A percentile compares a stretch with the other conserved stretches of the same genome.
Evolutionary conservation across 2,888 invertebrate genomes (phyloP).

Genomic region (Syrista parreyssii): DNA sequence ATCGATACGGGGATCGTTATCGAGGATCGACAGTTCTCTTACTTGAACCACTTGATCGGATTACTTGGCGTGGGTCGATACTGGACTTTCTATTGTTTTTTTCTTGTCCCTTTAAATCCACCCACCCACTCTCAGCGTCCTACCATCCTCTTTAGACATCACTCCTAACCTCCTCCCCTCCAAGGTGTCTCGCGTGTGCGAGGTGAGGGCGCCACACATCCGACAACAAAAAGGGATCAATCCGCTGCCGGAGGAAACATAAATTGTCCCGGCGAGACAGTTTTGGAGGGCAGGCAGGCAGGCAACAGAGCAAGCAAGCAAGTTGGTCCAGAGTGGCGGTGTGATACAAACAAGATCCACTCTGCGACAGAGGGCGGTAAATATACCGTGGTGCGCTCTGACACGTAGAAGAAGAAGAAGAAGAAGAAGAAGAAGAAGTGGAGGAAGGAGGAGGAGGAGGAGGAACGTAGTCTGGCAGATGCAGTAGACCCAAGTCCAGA

Average conservation of each 20-base stretch:
- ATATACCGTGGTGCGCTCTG: conserved; percentile 42
- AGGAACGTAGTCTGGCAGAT: background rate
- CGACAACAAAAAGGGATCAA: conserved; percentile 62
- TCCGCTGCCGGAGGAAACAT: conserved; percentile 60
- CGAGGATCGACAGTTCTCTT: background rate
- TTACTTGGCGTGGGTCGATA: background rate
- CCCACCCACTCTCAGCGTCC: background rate
- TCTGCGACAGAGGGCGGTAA: conserved; percentile 52
- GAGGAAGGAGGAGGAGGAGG: background rate
- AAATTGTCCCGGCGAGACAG: conserved; percentile 58
- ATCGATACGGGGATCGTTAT: background rate
- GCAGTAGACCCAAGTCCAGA: background rate
- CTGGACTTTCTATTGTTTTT: background rate
- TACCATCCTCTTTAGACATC: background rate
- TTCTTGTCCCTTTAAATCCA: background rate
- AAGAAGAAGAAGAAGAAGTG: background rate
- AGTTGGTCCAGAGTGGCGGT: conserved; percentile 35
- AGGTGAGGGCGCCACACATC: conserved; percentile 31
- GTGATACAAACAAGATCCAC: conserved; percentile 63
- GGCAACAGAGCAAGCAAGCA: conserved; percentile 26
- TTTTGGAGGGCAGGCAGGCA: conserved; percentile 51
- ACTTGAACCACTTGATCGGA: background rate
- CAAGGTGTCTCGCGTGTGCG: conserved; percentile 9
- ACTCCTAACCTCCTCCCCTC: background rate
- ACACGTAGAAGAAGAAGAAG: background rate